Evolutionary conservation across 35 echinoderm and acorn worm genomes (phyloP).

Genomic region (Apostichopus californicus): DNA sequence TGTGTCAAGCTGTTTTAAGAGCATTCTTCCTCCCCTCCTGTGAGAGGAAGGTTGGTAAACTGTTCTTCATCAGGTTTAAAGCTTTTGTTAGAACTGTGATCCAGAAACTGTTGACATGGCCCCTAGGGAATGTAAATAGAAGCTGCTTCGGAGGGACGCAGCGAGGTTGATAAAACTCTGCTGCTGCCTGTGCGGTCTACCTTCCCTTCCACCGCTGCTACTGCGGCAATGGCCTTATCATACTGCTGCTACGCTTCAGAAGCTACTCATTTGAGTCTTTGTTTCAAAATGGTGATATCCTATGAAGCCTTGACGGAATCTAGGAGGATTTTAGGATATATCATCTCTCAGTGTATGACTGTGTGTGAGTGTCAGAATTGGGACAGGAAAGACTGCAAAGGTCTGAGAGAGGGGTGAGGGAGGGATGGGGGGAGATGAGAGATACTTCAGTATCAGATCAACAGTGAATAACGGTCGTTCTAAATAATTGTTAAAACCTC

Average conservation of each 20-base stretch:
- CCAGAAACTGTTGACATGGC: slow-evolving; percentile 54
- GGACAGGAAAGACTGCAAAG: not conserved
- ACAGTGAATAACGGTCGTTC: too few species aligned
- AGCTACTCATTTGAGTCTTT: not conserved
- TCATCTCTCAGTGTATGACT: not conserved
- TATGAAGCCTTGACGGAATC: not conserved
- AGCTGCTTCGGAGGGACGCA: slow-evolving; percentile 6
- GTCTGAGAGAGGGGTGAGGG: not conserved
- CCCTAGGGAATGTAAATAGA: slow-evolving; percentile 52
- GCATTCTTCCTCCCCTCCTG: slow-evolving; percentile 48
- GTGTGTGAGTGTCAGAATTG: not conserved
- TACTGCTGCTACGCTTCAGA: not conserved
- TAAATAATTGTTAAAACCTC: too few species aligned
- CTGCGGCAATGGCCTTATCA: too few species aligned
- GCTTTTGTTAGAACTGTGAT: slow-evolving; percentile 18
- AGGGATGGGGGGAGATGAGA: not conserved
- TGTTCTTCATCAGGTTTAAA: not conserved
- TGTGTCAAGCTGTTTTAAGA: slow-evolving; percentile 46
- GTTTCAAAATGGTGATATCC: slow-evolving; percentile 13
- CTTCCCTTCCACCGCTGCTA: too few species aligned
- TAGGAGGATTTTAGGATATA: not conserved
- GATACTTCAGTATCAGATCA: not conserved
- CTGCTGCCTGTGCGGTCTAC: not conserved
- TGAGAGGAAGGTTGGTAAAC: slow-evolving; percentile 33
- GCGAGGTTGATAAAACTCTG: slow-evolving; percentile 1